Evolutionary conservation across 2,888 invertebrate genomes (phyloP), one percentile per base, ranked within the genome.

Genomic region (Calliopum simillimum): DNA sequence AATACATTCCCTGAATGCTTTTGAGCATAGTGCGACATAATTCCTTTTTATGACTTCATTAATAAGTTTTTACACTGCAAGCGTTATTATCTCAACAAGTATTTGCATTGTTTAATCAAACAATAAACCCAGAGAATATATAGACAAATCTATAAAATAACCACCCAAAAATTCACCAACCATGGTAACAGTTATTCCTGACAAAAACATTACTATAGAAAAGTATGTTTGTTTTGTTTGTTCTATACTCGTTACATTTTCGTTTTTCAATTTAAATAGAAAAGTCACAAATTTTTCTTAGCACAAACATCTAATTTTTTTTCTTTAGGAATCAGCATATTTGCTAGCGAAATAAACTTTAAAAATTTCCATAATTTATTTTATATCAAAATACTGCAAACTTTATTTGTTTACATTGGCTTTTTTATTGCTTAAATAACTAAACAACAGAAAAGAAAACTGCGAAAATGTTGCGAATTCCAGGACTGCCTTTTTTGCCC

Each of bases 401-500:
- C 33, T 33, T 33, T 33, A 33, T 33, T 33, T n/a, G n/a, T 33
- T 33, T 33, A 33, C 8, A 33, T 33, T 33, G 33, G 33, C 33
- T 33, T 33, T 33, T 47, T 33, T 19, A 59, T 67, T 49, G 23
- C 61, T 33, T 33, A 33, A 33, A 33, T 33, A 33, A 33, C 33
- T 8, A 33, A 19, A 43, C 44, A 13, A 41, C 33, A 25, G 11
- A 53, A 53, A 49, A 46, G 49, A 47, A 49, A 23, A 47, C 44
- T 46, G 46, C 33, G 3, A 72, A 74, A 66, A 88, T 88, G 88
- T 78, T 89, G 69, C 87, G 92, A 70, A 88, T 90, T 81, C 90
- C 92, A 44, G 88, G 90, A 81, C 86, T 94, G 80, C 94, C 94
- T 1, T 86, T 92, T 76, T 87, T 94, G 74, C 94, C 94, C 2